These are phyloP conservation scores for Phortica variegata DNA, from an alignment of 1,140 invertebrate species.

Conservation along the genomic window DNA sequence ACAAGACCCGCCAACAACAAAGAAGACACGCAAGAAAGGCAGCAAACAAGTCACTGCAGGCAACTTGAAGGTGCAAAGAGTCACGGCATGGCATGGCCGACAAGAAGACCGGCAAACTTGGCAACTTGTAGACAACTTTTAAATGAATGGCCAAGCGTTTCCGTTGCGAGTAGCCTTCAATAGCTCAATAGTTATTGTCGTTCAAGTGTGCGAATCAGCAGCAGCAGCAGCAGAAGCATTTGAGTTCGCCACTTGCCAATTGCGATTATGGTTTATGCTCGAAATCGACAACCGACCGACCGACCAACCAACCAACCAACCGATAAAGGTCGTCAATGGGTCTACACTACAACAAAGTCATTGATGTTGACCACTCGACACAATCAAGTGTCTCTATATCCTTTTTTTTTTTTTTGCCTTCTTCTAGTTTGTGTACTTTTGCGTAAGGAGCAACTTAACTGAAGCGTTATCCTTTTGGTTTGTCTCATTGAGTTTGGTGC, in stretches of 20 bases:
- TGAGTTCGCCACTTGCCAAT: slow-evolving; percentile 53
- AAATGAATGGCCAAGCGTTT: slow-evolving; percentile 51
- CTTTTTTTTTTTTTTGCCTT: no score
- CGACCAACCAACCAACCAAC: no score
- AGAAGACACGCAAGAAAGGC: no score
- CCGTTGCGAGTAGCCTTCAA: slow-evolving; percentile 25
- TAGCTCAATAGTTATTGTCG: slow-evolving; percentile 28
- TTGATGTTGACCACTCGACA: no score
- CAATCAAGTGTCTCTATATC: no score
- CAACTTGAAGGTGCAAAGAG: slow-evolving; percentile 23
- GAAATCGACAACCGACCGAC: no score
- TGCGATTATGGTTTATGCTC: slow-evolving; percentile 54
- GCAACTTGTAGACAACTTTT: slow-evolving; percentile 51
- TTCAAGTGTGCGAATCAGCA: slow-evolving; percentile 10
- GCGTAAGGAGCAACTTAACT: slow-evolving; percentile 40
- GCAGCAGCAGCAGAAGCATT: slow-evolving; percentile 16
- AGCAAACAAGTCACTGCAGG: slow-evolving; percentile 22
- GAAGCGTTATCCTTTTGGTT: no score
- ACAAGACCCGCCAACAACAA: no score
- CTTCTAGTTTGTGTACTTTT: slow-evolving; percentile 13
- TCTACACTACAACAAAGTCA: slow-evolving; percentile 30
- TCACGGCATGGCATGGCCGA: neutral
- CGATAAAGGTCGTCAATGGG: slow-evolving; percentile 53
- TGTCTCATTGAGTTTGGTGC: slow-evolving; percentile 25
- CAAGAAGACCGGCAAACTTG: slow-evolving; percentile 23